Percentiles rank a stretch among this genome's conserved stretches.
Conservation (phyloP, 2,888 invertebrate species). For the Candidula unifasciata region DNA sequence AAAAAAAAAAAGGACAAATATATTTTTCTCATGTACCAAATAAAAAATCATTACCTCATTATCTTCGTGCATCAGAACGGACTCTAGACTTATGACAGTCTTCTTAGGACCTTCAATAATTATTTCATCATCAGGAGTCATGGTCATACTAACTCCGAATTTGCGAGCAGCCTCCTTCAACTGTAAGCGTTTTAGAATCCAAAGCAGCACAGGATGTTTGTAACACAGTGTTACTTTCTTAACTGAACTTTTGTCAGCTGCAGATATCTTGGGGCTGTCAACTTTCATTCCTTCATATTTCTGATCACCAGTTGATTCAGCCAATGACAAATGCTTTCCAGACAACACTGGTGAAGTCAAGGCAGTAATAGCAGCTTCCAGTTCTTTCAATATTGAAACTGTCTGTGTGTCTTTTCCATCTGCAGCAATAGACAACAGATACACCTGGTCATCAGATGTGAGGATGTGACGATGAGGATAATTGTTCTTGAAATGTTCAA, state of each 20-base stretch:
- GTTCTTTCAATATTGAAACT: background rate
- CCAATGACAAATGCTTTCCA: too few relatives aligned
- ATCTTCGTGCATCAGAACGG: background rate
- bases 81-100: background rate
- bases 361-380: background rate
- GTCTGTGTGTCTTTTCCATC: too few relatives aligned
- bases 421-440: background rate
- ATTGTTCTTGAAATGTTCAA: background rate
- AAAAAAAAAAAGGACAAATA: too few relatives aligned
- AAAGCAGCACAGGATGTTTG: background rate
- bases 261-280: background rate
- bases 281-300: background rate
- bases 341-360: background rate
- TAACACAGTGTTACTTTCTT: background rate
- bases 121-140: background rate
- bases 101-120: background rate
- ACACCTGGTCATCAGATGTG: background rate
- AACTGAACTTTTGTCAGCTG: background rate
- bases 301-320: background rate
- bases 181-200: background rate
- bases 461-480: background rate
- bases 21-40: too few relatives aligned
- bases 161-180: background rate
- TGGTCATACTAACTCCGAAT: background rate
- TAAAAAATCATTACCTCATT: background rate